Evolutionary conservation across 2,113 vertebrate genomes (phyloP).

Genomic region (Eupsittula cactorum): DNA sequence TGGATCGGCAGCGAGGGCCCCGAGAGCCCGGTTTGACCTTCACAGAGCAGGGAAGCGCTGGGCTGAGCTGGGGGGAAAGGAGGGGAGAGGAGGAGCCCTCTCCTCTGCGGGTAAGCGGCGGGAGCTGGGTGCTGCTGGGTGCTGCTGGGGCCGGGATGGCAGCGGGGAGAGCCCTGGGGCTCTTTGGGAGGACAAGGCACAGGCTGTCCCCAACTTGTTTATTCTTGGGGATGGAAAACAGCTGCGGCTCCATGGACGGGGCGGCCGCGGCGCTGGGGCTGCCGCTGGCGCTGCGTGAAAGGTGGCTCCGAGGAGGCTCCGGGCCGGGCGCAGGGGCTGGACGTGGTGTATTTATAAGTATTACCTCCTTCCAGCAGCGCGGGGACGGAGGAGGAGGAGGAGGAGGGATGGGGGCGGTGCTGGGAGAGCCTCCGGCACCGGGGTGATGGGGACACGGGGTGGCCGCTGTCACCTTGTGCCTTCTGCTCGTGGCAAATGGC

Average conservation of each 20-base stretch:
- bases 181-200: slow-evolving; percentile 40
- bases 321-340: neutral
- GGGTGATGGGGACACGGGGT: accelerated
- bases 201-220: slow-evolving; percentile 63
- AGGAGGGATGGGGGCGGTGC: neutral
- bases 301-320: neutral
- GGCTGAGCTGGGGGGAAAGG: neutral
- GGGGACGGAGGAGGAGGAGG: neutral
- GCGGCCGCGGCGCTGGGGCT: neutral
- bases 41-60: neutral
- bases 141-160: neutral
- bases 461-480: neutral
- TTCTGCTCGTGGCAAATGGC: neutral
- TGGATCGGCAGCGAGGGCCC: slow-evolving; percentile 14
- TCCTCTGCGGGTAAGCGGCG: neutral
- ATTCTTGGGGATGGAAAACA: slow-evolving; percentile 58
- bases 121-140: neutral
- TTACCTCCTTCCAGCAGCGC: neutral
- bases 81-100: neutral
- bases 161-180: neutral
- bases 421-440: neutral
- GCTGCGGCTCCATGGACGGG: slow-evolving; percentile 37
- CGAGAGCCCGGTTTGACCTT: slow-evolving; percentile 1
- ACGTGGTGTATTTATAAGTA: slow-evolving; percentile 32
- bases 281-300: neutral